Evolutionary conservation across 1,140 invertebrate genomes (phyloP).

Genomic region (Drosophila ogumai): DNA sequence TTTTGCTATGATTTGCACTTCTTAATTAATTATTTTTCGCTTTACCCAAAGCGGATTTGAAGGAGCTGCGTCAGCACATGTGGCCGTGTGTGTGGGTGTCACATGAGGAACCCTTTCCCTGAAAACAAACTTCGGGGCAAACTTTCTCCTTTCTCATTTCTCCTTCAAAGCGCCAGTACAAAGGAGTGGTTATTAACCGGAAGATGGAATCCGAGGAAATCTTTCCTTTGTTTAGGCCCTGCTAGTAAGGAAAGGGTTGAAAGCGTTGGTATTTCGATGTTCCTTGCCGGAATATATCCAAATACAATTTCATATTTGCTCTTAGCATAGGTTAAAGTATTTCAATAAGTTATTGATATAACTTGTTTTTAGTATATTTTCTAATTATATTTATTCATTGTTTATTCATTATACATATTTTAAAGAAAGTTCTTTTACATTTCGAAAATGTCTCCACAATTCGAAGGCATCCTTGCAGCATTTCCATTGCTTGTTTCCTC

Average conservation of each 20-base stretch:
- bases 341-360: no score
- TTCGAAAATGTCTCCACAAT: background rate
- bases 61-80: constrained; percentile 63
- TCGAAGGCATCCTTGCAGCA: background rate
- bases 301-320: background rate
- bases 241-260: constrained; percentile 20
- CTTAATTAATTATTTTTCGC: constrained; percentile 80
- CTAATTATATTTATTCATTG: no score
- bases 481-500: background rate
- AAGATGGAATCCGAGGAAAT: constrained; percentile 25
- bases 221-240: constrained; percentile 32
- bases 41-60: constrained; percentile 63
- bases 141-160: constrained; percentile 53
- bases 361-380: no score
- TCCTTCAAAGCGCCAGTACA: constrained; percentile 19
- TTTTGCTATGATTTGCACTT: constrained; percentile 82
- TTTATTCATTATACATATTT: no score
- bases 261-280: constrained; percentile 26
- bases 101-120: constrained; percentile 31
- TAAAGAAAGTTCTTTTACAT: background rate
- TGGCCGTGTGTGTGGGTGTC: constrained; percentile 1
- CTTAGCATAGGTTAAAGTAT: no score
- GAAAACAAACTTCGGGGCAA: constrained; percentile 57
- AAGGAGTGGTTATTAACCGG: constrained; percentile 45
- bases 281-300: constrained; percentile 31